Evolutionary conservation across 2,888 invertebrate genomes (phyloP).

Genomic region (Branchellion lobata): DNA sequence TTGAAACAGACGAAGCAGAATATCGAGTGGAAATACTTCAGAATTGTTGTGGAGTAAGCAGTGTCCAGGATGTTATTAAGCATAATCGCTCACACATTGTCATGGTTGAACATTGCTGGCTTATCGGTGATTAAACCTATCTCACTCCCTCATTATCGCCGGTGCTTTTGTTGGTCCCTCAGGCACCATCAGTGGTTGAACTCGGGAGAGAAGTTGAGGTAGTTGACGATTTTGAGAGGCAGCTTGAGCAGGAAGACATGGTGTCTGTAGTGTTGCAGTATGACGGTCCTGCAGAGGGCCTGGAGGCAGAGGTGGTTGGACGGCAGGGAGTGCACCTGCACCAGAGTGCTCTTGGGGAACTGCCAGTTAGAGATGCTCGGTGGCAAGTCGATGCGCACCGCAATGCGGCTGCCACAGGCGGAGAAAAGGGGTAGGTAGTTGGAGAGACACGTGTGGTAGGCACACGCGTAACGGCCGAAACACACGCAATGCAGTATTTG

Average conservation of each 20-base stretch:
- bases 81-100: no score
- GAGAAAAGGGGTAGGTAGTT: slow-evolving; percentile 61
- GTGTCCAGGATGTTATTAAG: no score
- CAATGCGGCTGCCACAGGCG: slow-evolving; percentile 60
- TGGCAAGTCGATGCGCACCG: slow-evolving; percentile 56
- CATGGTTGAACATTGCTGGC: no score
- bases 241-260: slow-evolving; percentile 58
- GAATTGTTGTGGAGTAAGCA: no score
- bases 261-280: slow-evolving; percentile 56
- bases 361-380: slow-evolving; percentile 52
- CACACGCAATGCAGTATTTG: slow-evolving; percentile 60
- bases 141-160: no score
- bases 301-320: slow-evolving; percentile 56
- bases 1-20: no score
- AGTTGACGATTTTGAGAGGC: slow-evolving; percentile 58
- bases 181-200: slow-evolving; percentile 50
- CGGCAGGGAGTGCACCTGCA: slow-evolving; percentile 60
- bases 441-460: slow-evolving; percentile 58
- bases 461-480: slow-evolving; percentile 60
- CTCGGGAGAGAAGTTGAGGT: slow-evolving; percentile 60
- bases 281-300: slow-evolving; percentile 58
- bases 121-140: no score
- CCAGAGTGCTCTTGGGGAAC: no score
- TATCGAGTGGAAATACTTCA: no score
- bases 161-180: no score